Evolutionary conservation across 2,113 vertebrate species (phyloP), one percentile per base, ranked within the genome.

Genomic region (Promerops cafer): DNA sequence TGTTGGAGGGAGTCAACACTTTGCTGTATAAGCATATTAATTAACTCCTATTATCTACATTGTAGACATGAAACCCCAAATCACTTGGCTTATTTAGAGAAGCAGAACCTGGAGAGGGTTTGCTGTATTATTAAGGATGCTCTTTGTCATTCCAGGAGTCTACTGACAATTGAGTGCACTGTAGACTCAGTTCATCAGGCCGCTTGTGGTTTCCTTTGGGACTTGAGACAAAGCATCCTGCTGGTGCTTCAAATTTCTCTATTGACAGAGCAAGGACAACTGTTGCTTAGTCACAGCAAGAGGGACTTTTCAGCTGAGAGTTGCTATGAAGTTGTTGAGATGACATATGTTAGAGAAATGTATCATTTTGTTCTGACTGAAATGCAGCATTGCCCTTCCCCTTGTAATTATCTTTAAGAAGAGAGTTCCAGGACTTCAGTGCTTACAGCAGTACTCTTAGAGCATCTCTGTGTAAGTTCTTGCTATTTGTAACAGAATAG

Each of bases 401-500:
- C 7, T 81, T 3, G 0, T 45, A 54, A 45, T 69, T 83, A 19
- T 56, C 40, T 54, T 47, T 33, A 52, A 79, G 49, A 89, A 37
- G 42, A 82, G 37, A 47, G 26, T 30, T 37, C 26, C 31, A 60
- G 71, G 56, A 61, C 45, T 90, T 83, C 3, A 47, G 44, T 13
- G 16, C 33, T 15, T 18, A 37, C 11, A 90, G 35, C 54, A 52
- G n/a, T 63, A 93, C 54, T 74, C 56, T 49, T 74, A 63, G n/a
- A 5, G 8, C 64, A n/a, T 77, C 22, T 30, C 60, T 5, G 1
- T 14, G 10, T 33, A 20, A 83, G 66, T 66, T 93, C 54, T 66
- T 92, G 66, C 35, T 90, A 7, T 95, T 94, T 86, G 71, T 77
- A 83, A 52, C 42, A 56, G 49, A 91, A 92, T 93, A 94, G 88